Conservation (phyloP, 1,140 invertebrate genomes). For the Drosophila watanabei region DNA sequence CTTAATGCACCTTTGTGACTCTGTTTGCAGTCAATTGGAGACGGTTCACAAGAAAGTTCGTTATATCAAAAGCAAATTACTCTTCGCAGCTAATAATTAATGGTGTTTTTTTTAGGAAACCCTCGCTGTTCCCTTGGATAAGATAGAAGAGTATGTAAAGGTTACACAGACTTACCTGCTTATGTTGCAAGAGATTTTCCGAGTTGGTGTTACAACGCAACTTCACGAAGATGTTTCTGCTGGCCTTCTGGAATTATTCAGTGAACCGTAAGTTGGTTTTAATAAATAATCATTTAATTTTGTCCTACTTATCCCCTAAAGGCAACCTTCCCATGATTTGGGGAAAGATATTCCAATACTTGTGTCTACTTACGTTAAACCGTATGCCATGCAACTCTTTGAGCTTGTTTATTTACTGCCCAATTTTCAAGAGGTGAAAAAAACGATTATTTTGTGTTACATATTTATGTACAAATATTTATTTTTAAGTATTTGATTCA, state of each 20-base stretch:
- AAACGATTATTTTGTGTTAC: too few relatives aligned
- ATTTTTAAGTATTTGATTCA: constrained; percentile 6
- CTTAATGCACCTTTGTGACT: constrained; percentile 50
- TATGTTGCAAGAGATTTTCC: constrained; percentile 51
- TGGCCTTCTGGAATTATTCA: constrained; percentile 31
- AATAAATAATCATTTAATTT: not conserved
- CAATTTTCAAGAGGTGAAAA: constrained; percentile 51
- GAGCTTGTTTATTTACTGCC: constrained; percentile 41
- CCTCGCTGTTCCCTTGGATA: constrained; percentile 4
- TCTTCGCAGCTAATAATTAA: not conserved
- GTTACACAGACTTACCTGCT: constrained; percentile 30
- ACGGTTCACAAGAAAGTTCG: constrained; percentile 30
- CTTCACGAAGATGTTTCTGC: constrained; percentile 26
- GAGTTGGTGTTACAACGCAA: constrained; percentile 1
- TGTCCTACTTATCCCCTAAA: not conserved
- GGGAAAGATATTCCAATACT: constrained; percentile 16
- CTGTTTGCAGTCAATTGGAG: constrained; percentile 24
- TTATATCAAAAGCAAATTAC: not conserved
- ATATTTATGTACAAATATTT: not conserved
- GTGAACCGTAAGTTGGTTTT: constrained; percentile 27
- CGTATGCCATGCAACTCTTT: constrained; percentile 27
- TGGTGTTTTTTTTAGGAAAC: constrained; percentile 22
- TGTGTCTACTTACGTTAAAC: constrained; percentile 33
- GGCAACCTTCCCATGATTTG: constrained; percentile 3
- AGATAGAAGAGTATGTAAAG: constrained; percentile 40